Conservation (phyloP, 2,113 vertebrate genomes). For the Machaerirhynchus nigripectus region DNA sequence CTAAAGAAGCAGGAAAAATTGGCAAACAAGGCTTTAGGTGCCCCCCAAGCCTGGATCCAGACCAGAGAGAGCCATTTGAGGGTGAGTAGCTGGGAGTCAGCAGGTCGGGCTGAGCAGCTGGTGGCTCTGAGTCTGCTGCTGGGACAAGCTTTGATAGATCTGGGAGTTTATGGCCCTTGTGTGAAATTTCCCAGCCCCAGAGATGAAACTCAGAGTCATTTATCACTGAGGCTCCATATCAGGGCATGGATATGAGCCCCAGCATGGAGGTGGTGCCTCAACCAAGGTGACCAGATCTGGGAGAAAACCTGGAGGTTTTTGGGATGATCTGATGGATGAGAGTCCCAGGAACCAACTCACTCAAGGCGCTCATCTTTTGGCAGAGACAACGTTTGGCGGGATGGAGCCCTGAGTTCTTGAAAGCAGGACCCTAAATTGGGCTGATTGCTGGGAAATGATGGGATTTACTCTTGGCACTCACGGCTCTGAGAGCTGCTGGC, state of each 20-base stretch:
- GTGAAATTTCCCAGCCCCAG: not conserved
- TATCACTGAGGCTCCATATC: not conserved
- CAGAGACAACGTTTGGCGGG: not conserved
- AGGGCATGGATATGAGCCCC: not conserved
- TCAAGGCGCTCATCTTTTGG: not conserved
- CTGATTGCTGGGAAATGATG: not conserved
- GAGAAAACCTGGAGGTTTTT: not conserved
- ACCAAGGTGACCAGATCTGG: not conserved
- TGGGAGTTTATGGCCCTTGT: not conserved
- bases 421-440: not conserved
- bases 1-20: not conserved
- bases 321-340: not conserved
- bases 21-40: not conserved
- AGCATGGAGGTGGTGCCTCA: not conserved
- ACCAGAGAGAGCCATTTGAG: not conserved
- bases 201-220: not conserved
- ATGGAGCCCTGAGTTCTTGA: not conserved
- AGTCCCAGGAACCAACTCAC: not conserved
- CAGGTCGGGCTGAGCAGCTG: not conserved
- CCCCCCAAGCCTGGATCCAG: not conserved
- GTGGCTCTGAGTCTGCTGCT: not conserved
- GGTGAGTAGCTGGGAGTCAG: not conserved
- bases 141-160: not conserved
- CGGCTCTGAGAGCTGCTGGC: not conserved
- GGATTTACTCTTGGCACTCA: not conserved